Evolutionary conservation across 2,113 vertebrate genomes (phyloP).

Genomic region (Prolemur simus): DNA sequence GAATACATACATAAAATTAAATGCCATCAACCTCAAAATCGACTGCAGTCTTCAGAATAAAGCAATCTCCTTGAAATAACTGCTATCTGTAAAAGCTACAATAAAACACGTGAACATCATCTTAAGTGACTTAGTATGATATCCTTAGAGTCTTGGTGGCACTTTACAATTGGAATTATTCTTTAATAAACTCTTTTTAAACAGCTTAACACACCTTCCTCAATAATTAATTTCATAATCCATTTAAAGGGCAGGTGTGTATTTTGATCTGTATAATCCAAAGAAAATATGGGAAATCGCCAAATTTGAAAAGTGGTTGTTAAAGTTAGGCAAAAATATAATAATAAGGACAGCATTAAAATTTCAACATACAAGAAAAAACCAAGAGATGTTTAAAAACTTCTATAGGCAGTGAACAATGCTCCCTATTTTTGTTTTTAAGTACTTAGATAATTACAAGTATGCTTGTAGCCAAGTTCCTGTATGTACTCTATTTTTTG

Average conservation of each 20-base stretch:
- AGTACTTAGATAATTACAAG: not conserved
- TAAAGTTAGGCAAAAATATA: not conserved
- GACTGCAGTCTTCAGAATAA: slow-evolving; percentile 24
- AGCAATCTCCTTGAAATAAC: slow-evolving; percentile 53
- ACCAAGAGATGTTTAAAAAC: not conserved
- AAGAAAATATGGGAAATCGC: not conserved
- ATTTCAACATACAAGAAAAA: not conserved
- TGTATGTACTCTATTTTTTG: not conserved
- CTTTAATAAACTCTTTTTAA: slow-evolving; percentile 39
- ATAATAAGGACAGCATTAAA: not conserved
- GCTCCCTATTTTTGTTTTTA: slow-evolving; percentile 1
- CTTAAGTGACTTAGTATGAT: not conserved
- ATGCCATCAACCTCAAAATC: slow-evolving; percentile 4
- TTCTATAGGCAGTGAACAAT: not conserved
- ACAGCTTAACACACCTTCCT: not conserved
- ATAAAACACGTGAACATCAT: not conserved
- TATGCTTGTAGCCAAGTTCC: not conserved
- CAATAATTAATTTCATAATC: slow-evolving; percentile 22
- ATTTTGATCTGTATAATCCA: not conserved
- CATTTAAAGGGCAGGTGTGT: not conserved
- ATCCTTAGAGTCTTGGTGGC: not conserved
- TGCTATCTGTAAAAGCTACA: not conserved
- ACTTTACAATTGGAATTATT: not conserved
- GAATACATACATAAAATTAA: slow-evolving; percentile 62
- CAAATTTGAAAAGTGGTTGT: not conserved